Percentiles rank a stretch among this genome's conserved stretches.
phyloP scores from a whole-genome alignment of 1,140 invertebrate species.

The Tyrophagus putrescentiae region DNA sequence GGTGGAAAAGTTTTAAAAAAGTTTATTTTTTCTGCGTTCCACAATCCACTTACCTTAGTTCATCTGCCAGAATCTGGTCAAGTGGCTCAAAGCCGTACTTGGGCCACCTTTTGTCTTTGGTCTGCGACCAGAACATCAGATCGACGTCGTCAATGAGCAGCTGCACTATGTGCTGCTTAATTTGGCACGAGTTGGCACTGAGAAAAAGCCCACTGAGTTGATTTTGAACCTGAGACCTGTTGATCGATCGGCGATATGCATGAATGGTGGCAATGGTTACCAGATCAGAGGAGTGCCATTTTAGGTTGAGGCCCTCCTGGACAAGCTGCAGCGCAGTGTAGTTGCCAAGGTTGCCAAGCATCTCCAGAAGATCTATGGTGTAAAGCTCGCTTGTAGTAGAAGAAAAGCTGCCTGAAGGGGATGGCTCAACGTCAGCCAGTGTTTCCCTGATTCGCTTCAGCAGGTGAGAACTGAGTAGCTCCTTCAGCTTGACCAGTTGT shows the following conservation, averaged over 20 bases:
- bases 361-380: not conserved
- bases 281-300: not conserved
- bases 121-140: not conserved
- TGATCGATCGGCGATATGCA: slow-evolving; percentile 14
- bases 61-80: not conserved
- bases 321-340: slow-evolving; percentile 2
- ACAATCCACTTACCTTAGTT: slow-evolving; percentile 10
- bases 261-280: not conserved
- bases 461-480: not conserved
- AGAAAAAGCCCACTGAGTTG: not conserved
- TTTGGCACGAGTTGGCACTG: not conserved
- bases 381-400: not conserved
- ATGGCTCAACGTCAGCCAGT: not conserved
- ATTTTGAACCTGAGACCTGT: slow-evolving; percentile 8
- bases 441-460: not conserved
- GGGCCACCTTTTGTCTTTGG: slow-evolving; percentile 1
- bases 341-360: slow-evolving; percentile 4
- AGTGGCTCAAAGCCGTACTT: slow-evolving; percentile 9
- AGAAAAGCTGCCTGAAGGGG: too few species aligned
- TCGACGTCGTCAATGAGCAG: not conserved
- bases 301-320: not conserved
- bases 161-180: slow-evolving; percentile 4
- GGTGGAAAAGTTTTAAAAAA: not conserved
- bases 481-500: slow-evolving; percentile 4
- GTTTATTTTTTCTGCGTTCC: too few species aligned